Base-by-base conservation (phyloP, 2,888 invertebrate genomes). In the Diaperis boleti region DNA sequence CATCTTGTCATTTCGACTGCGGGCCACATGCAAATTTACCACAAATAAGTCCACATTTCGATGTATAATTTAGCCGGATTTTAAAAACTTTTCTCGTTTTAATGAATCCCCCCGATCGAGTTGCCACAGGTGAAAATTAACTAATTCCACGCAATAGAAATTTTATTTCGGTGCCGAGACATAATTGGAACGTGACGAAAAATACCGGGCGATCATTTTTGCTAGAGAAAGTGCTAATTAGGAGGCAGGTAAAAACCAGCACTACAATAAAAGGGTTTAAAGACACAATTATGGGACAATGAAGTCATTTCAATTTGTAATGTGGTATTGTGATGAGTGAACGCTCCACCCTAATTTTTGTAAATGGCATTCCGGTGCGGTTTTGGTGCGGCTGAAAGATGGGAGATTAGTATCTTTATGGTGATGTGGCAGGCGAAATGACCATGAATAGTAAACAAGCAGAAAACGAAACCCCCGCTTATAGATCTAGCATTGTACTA, bases 131-230 rank as follows among this genome's bases (percentile, higher is more conserved):
- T 33, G 31, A 7, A 33, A 14, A 29, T 26, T 45, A 18, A 49
- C 49, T 35, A 49, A 49, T 35, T 49, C 20, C 18, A n/a, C 20
- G 49, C 18, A 33, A 49, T 49, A 35, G 49, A 49, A 49, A 49
- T 49, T 49, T 49, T 17, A 49, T 49, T 49, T 49, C 1, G 33
- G 14, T 31, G 14, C 22, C 11, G 11, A 26, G 33, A 33, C 31
- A 31, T 31, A 47, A 47, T 31, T 47, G 31, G 47, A 18, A 49
- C 49, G 49, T 18, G 49, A 17, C 33, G 49, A 49, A 47, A 35
- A 15, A 35, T 33, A 5, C 13, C 20, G 7, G 41, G n/a, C 10
- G 18, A 47, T 47, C 31, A 47, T 47, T 47, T 42, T 15, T 4
- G 37, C 37, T n/a, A n/a, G n/a, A n/a, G 37, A 37, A 14, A 10